Evolutionary conservation across 2,797 vertebrate species (phyloP).

Genomic region (Sparus aurata): DNA sequence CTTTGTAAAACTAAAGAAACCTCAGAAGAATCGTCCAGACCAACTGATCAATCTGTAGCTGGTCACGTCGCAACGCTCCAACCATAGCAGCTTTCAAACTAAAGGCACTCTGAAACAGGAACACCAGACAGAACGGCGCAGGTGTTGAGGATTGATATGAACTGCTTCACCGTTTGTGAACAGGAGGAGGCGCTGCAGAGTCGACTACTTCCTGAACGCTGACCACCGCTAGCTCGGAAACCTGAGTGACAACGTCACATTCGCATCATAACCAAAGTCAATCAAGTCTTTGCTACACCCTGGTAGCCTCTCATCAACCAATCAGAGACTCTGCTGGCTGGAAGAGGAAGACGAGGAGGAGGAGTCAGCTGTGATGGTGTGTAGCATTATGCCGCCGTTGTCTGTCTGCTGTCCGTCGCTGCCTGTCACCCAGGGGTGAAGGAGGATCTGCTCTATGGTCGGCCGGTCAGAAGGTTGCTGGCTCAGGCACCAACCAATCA

Average conservation of each 20-base stretch:
- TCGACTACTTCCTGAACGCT: neutral
- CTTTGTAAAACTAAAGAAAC: neutral
- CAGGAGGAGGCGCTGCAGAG: neutral
- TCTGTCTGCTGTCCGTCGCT: constrained; percentile 72
- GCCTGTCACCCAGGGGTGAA: constrained; percentile 93
- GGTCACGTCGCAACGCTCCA: neutral
- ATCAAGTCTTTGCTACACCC: constrained; percentile 56
- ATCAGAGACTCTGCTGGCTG: constrained; percentile 91
- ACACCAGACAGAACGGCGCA: neutral
- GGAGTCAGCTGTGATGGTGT: constrained; percentile 85
- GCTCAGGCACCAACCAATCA: constrained; percentile 95
- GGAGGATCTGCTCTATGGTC: constrained; percentile 94
- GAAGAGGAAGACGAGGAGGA: constrained; percentile 81
- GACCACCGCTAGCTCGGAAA: neutral
- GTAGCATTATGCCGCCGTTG: constrained; percentile 85
- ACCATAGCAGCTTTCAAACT: constrained; percentile 7
- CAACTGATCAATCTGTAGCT: neutral
- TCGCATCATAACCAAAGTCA: neutral
- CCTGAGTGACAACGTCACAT: neutral
- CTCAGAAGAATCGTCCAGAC: neutral
- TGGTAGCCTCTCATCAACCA: neutral
- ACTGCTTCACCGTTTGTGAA: neutral
- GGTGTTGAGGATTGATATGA: neutral
- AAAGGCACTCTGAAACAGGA: constrained; percentile 47
- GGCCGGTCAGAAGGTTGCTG: constrained; percentile 93